Percentiles rank a stretch among this genome's conserved stretches.
phyloP scores from a whole-genome alignment of 1,140 invertebrate species.

The Dendroctonus valens region DNA sequence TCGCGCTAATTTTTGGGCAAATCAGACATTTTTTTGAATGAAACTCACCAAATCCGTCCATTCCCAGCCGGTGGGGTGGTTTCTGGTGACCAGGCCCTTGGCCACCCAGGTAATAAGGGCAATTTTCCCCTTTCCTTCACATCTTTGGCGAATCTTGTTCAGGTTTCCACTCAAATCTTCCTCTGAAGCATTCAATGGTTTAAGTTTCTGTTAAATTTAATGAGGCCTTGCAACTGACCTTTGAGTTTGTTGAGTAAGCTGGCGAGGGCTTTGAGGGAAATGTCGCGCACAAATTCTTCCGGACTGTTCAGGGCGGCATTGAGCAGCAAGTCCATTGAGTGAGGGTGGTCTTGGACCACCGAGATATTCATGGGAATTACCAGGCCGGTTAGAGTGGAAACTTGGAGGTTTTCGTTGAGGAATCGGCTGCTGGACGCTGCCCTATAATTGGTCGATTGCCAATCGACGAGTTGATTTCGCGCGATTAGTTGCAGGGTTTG shows the following conservation, averaged over 20 bases:
- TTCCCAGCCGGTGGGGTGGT: slow-evolving; percentile 51
- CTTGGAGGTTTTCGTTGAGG: no score
- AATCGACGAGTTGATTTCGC: no score
- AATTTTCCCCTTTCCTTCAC: slow-evolving; percentile 7
- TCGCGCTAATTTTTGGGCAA: slow-evolving; percentile 8
- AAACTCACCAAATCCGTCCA: slow-evolving; percentile 55
- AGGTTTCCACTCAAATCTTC: slow-evolving; percentile 13
- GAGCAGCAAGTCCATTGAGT: no score
- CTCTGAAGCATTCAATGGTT: slow-evolving; percentile 20
- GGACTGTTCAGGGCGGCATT: background rate
- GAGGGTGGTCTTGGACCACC: no score
- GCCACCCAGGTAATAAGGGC: slow-evolving; percentile 57
- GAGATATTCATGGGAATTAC: no score
- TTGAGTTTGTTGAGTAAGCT: slow-evolving; percentile 3
- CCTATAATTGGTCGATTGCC: no score
- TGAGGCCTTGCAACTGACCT: background rate
- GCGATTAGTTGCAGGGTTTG: background rate
- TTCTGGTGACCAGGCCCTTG: slow-evolving; percentile 59
- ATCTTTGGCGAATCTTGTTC: slow-evolving; percentile 8
- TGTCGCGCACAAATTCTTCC: background rate
- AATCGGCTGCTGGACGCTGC: no score
- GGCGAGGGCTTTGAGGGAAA: background rate
- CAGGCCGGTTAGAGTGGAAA: no score
- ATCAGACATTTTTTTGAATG: background rate
- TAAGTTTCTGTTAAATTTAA: background rate